Base-by-base conservation (phyloP, 2,797 vertebrate species). In the Crocidura indochinensis region DNA sequence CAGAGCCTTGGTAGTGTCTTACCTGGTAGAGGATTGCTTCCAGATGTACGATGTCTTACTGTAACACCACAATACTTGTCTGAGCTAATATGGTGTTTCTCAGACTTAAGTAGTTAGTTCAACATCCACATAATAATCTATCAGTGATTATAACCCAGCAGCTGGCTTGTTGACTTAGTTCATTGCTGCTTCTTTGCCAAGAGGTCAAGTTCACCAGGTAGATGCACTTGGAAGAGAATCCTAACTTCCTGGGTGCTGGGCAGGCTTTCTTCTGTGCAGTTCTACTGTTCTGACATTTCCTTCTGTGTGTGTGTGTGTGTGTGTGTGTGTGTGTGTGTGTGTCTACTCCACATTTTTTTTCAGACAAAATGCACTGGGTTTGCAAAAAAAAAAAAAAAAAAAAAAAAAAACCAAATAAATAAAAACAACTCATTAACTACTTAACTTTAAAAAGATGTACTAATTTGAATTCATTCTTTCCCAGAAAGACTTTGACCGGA, bases 371-470 rank as follows among this genome's bases (percentile, higher is more conserved):
- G n/a, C n/a, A n/a, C n/a, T n/a, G n/a, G n/a, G n/a, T n/a, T n/a
- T n/a, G n/a, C 38, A 38, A 38, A 38, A 38, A 38, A 38, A 38
- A 38, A 38, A 38, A 38, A 38, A 38, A 38, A 38, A 38, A 38
- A 38, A 38, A 38, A 38, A 38, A n/a, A n/a, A n/a, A n/a, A n/a
- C n/a, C n/a, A n/a, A n/a, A n/a, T n/a, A n/a, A n/a, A n/a, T n/a
- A n/a, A n/a, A n/a, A n/a, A n/a, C n/a, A n/a, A n/a, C 49, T 62
- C 51, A 60, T 31, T 73, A 24, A 64, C 29, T 47, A 38, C 22
- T 87, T 87, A 73, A n/a, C 26, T 91, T 68, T 19, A 67, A 15
- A 77, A 49, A 56, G 60, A 56, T 53, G 26, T 67, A 60, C n/a
- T 47, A 53, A 78, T 75, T 90, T 69, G 62, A 76, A 8, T 11